Percentiles rank a stretch among this genome's conserved stretches.
These are phyloP conservation scores for Cantharis lateralis DNA, from an alignment of 2,888 invertebrate genomes.

Conservation along the genomic window DNA sequence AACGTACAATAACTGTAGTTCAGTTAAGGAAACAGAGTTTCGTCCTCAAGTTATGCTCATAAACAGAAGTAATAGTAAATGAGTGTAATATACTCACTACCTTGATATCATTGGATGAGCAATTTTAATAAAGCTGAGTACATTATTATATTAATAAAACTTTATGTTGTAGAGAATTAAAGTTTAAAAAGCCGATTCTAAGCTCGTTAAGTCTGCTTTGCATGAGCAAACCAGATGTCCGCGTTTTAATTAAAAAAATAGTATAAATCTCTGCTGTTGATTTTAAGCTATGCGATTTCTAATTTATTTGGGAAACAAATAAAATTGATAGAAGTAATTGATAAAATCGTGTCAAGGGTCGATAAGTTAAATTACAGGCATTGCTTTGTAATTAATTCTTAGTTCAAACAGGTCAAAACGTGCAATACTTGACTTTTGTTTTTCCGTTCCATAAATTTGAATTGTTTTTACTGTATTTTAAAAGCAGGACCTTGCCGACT, in stretches of 20 bases:
- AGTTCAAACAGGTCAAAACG: no score
- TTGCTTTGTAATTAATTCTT: no score
- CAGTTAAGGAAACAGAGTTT: no score
- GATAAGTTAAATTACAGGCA: no score
- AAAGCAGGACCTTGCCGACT: no score
- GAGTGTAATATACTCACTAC: neutral
- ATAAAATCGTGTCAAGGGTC: no score
- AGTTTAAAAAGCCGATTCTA: neutral
- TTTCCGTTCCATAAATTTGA: no score
- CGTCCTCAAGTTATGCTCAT: neutral
- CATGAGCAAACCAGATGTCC: neutral
- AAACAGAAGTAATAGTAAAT: neutral
- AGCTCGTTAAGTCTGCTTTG: neutral
- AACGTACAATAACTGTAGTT: no score
- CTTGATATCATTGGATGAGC: neutral
- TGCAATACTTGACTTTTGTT: no score
- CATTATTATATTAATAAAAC: neutral
- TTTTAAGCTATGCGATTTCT: neutral
- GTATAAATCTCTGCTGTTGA: neutral
- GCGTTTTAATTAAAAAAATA: neutral
- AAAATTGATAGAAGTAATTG: neutral
- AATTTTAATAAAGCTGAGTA: neutral
- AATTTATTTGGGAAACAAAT: neutral
- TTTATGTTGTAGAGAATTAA: neutral
- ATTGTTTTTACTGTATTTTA: no score